phyloP scores from a whole-genome alignment of 2,113 vertebrate genomes.

The Eurypyga helias region DNA sequence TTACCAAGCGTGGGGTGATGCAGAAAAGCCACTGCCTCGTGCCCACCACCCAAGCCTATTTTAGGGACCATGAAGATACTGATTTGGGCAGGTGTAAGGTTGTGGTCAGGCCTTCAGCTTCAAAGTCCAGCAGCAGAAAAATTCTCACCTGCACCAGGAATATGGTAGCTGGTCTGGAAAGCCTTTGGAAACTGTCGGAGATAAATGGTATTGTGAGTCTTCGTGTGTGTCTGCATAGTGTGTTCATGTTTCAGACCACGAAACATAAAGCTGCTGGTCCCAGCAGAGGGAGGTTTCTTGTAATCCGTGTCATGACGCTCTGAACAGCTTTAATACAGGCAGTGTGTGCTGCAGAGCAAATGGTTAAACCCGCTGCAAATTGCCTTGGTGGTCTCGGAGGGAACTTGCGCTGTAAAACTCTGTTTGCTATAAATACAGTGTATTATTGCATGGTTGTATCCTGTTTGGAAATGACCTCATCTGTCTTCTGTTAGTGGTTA shows the following conservation, averaged over 20 bases:
- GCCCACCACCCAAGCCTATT: background rate
- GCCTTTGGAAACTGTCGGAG: background rate
- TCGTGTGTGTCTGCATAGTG: background rate
- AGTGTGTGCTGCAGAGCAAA: background rate
- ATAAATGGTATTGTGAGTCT: background rate
- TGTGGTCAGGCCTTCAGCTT: background rate
- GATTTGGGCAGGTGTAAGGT: background rate
- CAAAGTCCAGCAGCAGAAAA: background rate
- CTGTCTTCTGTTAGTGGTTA: constrained; percentile 70
- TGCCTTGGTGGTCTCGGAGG: background rate
- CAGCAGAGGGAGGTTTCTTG: background rate
- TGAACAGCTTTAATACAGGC: background rate
- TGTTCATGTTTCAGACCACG: background rate
- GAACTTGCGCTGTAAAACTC: background rate
- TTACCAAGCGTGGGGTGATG: background rate
- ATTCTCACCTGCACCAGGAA: background rate
- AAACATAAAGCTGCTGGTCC: background rate
- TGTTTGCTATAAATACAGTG: constrained; percentile 74
- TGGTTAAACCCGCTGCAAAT: background rate
- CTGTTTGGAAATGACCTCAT: constrained; percentile 82
- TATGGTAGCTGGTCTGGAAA: background rate
- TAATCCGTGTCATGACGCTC: background rate
- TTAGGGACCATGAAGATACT: background rate
- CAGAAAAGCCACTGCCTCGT: background rate
- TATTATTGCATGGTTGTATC: constrained; percentile 71